Base-by-base conservation (phyloP, 64 coral and sea anemone species). In the Trachythela sp. region DNA sequence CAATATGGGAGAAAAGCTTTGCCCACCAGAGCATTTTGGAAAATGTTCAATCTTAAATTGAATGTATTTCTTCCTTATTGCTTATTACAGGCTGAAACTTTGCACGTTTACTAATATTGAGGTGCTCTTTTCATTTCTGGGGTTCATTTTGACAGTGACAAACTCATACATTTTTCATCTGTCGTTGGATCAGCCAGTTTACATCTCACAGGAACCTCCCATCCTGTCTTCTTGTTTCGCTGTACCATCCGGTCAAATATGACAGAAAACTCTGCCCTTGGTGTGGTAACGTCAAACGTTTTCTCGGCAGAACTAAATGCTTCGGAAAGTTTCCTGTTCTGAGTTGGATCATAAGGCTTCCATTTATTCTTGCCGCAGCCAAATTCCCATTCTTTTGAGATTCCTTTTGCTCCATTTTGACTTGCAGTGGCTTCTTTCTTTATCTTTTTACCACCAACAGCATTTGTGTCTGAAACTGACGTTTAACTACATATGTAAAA, bases 241-340 rank as follows among this genome's bases (percentile, higher is more conserved):
- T 98, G 95, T 17, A 98, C 95, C 95, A 98, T 98, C 77, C 89
- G 42, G n/a, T 92, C 95, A 91, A 98, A 98, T 35, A 93, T 86
- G 6, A 98, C 90, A 20, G 86, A 84, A 20, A 88, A 83, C 26
- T 89, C 87, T 32, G 83, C 39, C 58, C 92, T 93, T 58, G 54
- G 87, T 58, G 84, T 83, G 13, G 33, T 49, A 30, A 98, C 85
- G 43, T 94, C 95, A 77, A 89, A 59, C 0, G 68, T 68, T 39
- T 56, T 0, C 83, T 93, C 92, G 10, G 86, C 93, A 84, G 58
- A 87, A 83, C 89, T 91, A 9, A 98, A 68, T 17, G 95, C 93
- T 39, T 93, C 89, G 42, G 76, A 85, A 17, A 98, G 92, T 51
- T 86, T 3, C 37, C 85, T 91, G 34, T 64, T 49, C 24, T 98